These are phyloP conservation scores for Brachionus plicatilis DNA, from an alignment of 1,140 invertebrate genomes.

Conservation along the genomic window DNA sequence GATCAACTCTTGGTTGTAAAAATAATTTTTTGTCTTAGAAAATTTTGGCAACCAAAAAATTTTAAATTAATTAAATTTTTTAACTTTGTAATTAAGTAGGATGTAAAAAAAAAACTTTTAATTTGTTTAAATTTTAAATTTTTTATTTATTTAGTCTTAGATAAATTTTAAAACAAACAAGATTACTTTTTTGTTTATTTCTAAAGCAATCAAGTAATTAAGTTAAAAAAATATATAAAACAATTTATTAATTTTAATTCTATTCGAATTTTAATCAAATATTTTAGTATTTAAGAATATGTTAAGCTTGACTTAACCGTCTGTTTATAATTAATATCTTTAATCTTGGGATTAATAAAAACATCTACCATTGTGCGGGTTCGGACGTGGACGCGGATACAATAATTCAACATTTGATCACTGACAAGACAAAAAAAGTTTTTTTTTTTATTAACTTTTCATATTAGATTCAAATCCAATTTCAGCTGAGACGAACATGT, in stretches of 20 bases:
- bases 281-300: background rate
- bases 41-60: background rate
- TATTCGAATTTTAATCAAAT: background rate
- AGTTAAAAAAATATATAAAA: background rate
- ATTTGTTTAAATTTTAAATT: background rate
- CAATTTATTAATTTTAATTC: background rate
- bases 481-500: background rate
- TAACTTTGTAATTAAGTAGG: background rate
- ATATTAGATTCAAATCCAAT: background rate
- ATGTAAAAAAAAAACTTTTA: background rate
- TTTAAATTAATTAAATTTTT: background rate
- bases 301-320: background rate
- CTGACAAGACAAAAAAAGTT: background rate
- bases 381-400: background rate
- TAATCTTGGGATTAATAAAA: background rate
- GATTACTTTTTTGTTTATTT: background rate
- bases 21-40: too few species aligned
- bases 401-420: background rate
- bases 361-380: background rate
- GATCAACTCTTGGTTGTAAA: background rate
- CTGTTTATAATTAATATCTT: background rate
- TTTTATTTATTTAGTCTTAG: background rate
- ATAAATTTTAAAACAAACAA: background rate
- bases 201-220: background rate
- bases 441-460: background rate